Base-by-base conservation (phyloP, 1,140 invertebrate genomes). In the Oreohelix idahoensis region DNA sequence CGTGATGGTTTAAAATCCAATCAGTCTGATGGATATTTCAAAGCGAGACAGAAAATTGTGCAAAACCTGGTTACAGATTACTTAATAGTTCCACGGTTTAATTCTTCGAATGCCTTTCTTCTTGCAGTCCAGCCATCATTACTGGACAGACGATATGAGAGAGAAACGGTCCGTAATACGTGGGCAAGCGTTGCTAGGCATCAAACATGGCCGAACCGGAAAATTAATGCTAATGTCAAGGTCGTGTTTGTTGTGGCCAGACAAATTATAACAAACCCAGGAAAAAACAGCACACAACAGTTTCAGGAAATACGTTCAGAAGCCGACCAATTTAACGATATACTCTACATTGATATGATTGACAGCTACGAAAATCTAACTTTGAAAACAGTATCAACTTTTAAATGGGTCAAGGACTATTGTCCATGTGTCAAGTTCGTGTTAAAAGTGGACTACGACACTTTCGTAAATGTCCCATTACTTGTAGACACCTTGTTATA, bases 371-470 rank as follows among this genome's bases (percentile, higher is more conserved):
- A 79, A n/a, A 89, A 90, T 81, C 80, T 90, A 4, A 90, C 89
- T 13, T 42, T 84, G 26, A 90, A 90, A 83, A 96, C 97, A 88
- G 88, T 97, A 0, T 97, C 97, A 96, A 96, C 96, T 0, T 90
- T 97, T 35, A 93, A 94, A 86, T 98, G 96, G 96, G 95, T 94
- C 0, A 89, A 93, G 0, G 91, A 91, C 15, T 93, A 94, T 84
- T 98, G 97, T 90, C 91, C 93, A 32, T 0, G 71, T 23, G 20
- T 70, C 0, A 93, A 94, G 80, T 96, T 94, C 88, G 93, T 97
- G 23, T 93, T 98, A 26, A 98, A 98, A 94, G 95, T 96, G 90
- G 97, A 98, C 91, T 96, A 97, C 91, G 97, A 98, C 90, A 96
- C 96, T 81, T 95, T 96, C 66, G 94, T 97, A n/a, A 95, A 97